phyloP scores from a whole-genome alignment of 2,797 vertebrate species.

The Gadopsis bispinosus region DNA sequence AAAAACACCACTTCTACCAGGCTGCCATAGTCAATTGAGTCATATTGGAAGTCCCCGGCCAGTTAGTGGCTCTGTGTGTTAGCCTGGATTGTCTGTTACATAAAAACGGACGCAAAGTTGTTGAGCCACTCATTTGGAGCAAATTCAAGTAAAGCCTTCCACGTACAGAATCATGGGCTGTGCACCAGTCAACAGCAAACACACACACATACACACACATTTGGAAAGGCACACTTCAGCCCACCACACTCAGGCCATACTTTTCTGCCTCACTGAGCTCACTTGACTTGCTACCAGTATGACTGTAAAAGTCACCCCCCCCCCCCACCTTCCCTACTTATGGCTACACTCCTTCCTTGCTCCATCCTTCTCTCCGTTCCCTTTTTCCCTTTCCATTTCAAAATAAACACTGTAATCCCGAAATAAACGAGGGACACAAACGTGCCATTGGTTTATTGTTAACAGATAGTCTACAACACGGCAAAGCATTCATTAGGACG shows the following conservation, averaged over 20 bases:
- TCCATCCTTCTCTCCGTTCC: slow-evolving; percentile 19
- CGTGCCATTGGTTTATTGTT: slow-evolving; percentile 34
- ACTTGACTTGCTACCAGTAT: slow-evolving; percentile 80
- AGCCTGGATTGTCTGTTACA: slow-evolving; percentile 36
- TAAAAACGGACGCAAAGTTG: slow-evolving; percentile 63
- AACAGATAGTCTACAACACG: slow-evolving; percentile 40
- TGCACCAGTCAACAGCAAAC: slow-evolving; percentile 48
- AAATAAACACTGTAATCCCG: slow-evolving; percentile 17
- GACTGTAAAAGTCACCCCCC: slow-evolving; percentile 60
- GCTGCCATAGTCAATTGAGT: slow-evolving; percentile 31
- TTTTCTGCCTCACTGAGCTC: slow-evolving; percentile 76
- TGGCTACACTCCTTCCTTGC: slow-evolving; percentile 28
- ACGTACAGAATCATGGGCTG: slow-evolving; percentile 26
- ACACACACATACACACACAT: slow-evolving; percentile 40
- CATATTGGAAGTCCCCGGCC: slow-evolving; percentile 24
- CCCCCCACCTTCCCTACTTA: slow-evolving; percentile 21
- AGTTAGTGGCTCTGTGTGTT: slow-evolving; percentile 38
- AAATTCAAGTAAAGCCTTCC: slow-evolving; percentile 45
- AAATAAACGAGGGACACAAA: slow-evolving; percentile 21
- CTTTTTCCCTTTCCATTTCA: slow-evolving; percentile 27
- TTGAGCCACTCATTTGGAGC: slow-evolving; percentile 62
- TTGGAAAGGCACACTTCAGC: slow-evolving; percentile 58
- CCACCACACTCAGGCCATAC: slow-evolving; percentile 65
- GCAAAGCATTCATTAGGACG: slow-evolving; percentile 52
- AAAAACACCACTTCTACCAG: slow-evolving; percentile 21